Base-by-base conservation (phyloP, 2,797 vertebrate species). In the Sarcophilus harrisii region DNA sequence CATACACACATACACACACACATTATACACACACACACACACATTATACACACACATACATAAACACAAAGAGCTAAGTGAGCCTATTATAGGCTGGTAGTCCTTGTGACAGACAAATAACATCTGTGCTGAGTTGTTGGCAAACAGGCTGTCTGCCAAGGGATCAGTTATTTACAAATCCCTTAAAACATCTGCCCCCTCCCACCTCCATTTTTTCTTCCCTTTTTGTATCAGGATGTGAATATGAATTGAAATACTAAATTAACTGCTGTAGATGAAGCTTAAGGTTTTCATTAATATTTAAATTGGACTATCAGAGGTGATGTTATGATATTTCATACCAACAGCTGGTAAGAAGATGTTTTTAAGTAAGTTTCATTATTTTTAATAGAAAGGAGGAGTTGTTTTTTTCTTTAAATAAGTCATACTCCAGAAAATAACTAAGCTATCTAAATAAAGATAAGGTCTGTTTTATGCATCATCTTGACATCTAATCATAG, bases 201-300 rank as follows among this genome's bases (percentile, higher is more conserved):
- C 52, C 57, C n/a, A 59, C 73, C 38, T 13, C 54, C 32, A 57
- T 93, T 93, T 93, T 87, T 90, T 60, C 10, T 93, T 3, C 27
- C 54, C 28, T 59, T 59, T 95, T 95, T 95, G 57, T 57, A 95
- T 0, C 0, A 89, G 28, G 45, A 96, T 94, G 14, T 95, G 96
- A 97, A 97, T 96, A 73, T 3, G 4, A 94, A 93, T 54, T 95
- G 94, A 96, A 97, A 62, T 92, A 95, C 95, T 58, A 95, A 93
- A 97, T 97, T 94, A 97, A 95, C 66, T 97, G 52, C 58, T 97
- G 57, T 92, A 97, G 96, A 96, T 96, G 95, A 96, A 97, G 92
- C 89, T 97, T 96, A 98, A 96, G 60, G 32, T 98, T 96, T 97
- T 95, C 94, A 96, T 97, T 98, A 97, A 97, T 98, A 66, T 91